These are phyloP conservation scores for Polymixis lichenea DNA, from an alignment of 2,888 invertebrate species.

Conservation along the genomic window DNA sequence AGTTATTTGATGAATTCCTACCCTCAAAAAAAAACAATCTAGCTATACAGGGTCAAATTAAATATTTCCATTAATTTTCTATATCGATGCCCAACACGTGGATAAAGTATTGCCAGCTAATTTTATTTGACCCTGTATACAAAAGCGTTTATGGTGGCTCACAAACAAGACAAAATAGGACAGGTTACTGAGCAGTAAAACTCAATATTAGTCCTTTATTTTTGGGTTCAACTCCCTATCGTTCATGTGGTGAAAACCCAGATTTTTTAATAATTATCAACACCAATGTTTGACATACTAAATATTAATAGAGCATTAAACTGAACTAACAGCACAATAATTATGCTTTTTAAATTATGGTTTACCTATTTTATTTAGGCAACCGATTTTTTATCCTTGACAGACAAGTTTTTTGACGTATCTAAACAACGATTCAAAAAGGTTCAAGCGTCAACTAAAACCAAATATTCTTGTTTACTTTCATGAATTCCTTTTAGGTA, in stretches of 20 bases:
- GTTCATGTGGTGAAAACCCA: not conserved
- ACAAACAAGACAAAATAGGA: not conserved
- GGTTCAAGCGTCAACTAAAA: not conserved
- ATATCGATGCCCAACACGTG: too few species aligned
- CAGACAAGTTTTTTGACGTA: not conserved
- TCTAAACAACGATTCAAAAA: not conserved
- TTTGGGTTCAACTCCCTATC: not conserved
- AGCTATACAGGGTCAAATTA: too few species aligned
- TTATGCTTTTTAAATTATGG: not conserved
- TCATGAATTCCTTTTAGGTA: conserved; percentile 25
- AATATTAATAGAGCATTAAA: not conserved
- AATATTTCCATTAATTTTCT: too few species aligned
- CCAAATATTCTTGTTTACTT: conserved; percentile 12
- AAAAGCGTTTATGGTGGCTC: not conserved
- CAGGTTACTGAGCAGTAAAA: not conserved
- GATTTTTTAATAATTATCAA: not conserved
- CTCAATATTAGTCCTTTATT: not conserved
- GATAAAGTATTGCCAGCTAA: too few species aligned
- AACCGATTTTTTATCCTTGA: not conserved
- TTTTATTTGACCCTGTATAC: too few species aligned
- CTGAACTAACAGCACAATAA: not conserved
- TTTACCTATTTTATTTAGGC: not conserved
- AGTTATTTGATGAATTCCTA: too few species aligned
- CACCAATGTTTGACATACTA: not conserved
- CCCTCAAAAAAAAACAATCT: not conserved